Conservation (phyloP, 1,140 invertebrate genomes). For the Potamilus streckersoni region DNA sequence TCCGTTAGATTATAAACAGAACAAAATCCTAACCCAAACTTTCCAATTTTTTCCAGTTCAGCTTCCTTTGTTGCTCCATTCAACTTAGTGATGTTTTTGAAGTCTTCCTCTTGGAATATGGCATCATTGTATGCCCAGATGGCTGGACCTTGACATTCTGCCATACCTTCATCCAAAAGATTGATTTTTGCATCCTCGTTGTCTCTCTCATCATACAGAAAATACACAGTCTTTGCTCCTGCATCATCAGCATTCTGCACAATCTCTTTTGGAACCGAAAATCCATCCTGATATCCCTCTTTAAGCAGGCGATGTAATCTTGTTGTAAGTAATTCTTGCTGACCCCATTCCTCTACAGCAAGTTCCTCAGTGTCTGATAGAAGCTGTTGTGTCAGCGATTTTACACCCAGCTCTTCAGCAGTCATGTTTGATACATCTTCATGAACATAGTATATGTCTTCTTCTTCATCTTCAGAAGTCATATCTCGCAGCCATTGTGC, state of each 20-base stretch:
- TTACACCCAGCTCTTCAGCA: conserved; percentile 40
- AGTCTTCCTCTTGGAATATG: conserved; percentile 42
- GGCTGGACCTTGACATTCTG: conserved; percentile 45
- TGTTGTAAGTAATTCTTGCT: conserved; percentile 44
- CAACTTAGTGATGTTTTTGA: conserved; percentile 48
- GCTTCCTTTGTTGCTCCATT: conserved; percentile 54
- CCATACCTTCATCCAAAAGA: conserved; percentile 48
- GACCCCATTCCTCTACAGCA: conserved; percentile 38
- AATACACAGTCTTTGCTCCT: conserved; percentile 54
- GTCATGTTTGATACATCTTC: conserved; percentile 19
- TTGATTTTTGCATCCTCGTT: conserved; percentile 39
- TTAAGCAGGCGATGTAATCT: conserved; percentile 33
- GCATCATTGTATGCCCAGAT: conserved; percentile 53
- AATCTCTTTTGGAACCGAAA: conserved; percentile 57
- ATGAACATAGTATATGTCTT: conserved; percentile 35
- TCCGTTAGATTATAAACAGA: conserved; percentile 62
- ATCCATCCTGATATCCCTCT: conserved; percentile 50
- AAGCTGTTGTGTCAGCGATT: conserved; percentile 32
- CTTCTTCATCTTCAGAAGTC: conserved; percentile 34
- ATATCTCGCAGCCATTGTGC: conserved; percentile 23
- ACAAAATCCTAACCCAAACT: conserved; percentile 61
- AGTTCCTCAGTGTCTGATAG: conserved; percentile 24
- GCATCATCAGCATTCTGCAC: conserved; percentile 69
- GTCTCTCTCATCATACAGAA: conserved; percentile 57
- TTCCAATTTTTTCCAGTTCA: conserved; percentile 53